Base-by-base conservation (phyloP, 2,888 invertebrate genomes). In the Harpalus rufipes region DNA sequence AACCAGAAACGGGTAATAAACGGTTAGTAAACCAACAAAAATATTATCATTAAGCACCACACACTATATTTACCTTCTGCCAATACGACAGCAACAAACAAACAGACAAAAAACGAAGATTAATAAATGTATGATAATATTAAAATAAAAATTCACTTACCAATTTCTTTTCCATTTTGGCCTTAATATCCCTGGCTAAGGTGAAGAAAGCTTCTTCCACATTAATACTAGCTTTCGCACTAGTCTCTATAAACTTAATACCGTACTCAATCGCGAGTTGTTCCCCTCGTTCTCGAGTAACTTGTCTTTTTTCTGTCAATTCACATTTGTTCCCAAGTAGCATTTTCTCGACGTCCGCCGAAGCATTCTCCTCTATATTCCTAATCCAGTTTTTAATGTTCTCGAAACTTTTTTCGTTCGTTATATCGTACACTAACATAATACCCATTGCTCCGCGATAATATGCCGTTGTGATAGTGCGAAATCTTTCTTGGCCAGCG, bases 371-470 rank as follows among this genome's bases (percentile, higher is more conserved):
- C 91, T 99, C 99, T 90, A 99, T 99, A 92, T 99, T 99, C 89
- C 99, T 93, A 88, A 99, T 98, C 99, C 99, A 99, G 91, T 99
- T 99, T 91, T 98, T 97, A 85, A 99, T 99, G 91, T 99, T 99
- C 92, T 99, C 98, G 92, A 99, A 99, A 88, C 98, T 98, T 92
- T 99, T 99, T 90, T 98, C 99, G 92, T 98, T 99, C 88, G 99
- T 99, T 88, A 99, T 99, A 92, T 99, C 99, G 92, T 99, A 99
- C 58, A 99, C 99, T 87, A 99, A 93, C 98, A 99, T 98, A 88
- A 99, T 99, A 86, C 99, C 99, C 99, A 99, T 99, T 63, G 99
- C 99, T 78, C 99, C 99, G 88, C 99, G 95, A 92, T 99, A 99
- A 91, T 99, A 99, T n/a, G 99, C 99, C 86, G 99, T 99, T 83